These are phyloP conservation scores for Petromus typicus DNA, from an alignment of 2,113 vertebrate species.

Conservation along the genomic window DNA sequence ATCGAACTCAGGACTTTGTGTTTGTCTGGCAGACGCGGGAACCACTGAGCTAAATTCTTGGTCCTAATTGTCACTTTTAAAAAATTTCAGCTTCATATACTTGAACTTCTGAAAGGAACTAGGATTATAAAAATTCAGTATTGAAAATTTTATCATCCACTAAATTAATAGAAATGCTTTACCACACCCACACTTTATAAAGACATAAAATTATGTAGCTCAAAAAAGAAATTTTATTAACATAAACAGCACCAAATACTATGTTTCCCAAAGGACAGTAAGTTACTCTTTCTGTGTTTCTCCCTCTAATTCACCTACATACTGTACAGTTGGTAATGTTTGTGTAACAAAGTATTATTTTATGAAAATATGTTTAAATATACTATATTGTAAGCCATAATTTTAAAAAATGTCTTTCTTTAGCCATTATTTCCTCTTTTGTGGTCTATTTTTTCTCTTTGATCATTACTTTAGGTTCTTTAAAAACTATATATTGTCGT, in stretches of 20 bases:
- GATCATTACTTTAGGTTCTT: constrained; percentile 31
- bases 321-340: background rate
- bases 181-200: background rate
- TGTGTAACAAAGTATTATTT: background rate
- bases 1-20: too few species aligned
- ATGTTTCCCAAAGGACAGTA: background rate
- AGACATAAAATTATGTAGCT: background rate
- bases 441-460: constrained; percentile 32
- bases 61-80: too few species aligned
- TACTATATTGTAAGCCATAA: background rate
- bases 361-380: background rate
- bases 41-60: too few species aligned
- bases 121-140: background rate
- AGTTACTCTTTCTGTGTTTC: too few species aligned
- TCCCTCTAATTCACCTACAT: background rate
- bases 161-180: background rate
- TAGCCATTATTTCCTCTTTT: background rate
- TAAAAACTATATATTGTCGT: constrained; percentile 17
- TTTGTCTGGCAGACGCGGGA: too few species aligned
- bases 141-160: background rate
- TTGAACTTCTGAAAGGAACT: constrained; percentile 2
- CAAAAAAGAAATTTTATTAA: background rate
- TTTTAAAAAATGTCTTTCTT: background rate
- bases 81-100: background rate
- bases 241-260: background rate